These are phyloP conservation scores for Chelonus formosanus DNA, from an alignment of 2,888 invertebrate species.

Conservation along the genomic window DNA sequence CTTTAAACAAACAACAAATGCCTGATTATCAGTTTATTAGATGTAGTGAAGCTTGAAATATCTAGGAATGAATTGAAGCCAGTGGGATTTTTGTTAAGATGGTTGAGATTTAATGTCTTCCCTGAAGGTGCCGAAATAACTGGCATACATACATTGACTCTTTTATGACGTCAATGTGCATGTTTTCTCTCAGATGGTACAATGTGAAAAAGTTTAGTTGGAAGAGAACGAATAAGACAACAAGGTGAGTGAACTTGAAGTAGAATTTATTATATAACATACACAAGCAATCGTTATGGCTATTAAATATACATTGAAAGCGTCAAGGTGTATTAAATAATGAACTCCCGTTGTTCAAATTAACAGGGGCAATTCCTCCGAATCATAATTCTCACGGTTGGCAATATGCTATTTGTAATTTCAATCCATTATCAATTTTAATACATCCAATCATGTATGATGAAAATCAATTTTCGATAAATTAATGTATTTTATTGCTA, in stretches of 20 bases:
- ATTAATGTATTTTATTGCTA: background rate
- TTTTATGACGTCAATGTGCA: constrained; percentile 14
- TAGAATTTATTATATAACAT: background rate
- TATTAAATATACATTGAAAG: constrained; percentile 46
- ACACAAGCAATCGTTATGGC: constrained; percentile 38
- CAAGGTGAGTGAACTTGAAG: too few relatives aligned
- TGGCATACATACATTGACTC: constrained; percentile 4
- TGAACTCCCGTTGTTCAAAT: constrained; percentile 45
- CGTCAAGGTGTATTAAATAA: constrained; percentile 45
- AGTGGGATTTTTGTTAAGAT: too few relatives aligned
- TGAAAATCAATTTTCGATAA: background rate
- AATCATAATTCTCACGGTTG: constrained; percentile 13
- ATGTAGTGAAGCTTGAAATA: too few relatives aligned
- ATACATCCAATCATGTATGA: background rate
- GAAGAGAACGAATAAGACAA: too few relatives aligned
- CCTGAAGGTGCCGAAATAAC: background rate
- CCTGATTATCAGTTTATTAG: too few relatives aligned
- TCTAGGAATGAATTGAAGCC: too few relatives aligned
- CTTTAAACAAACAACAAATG: too few relatives aligned
- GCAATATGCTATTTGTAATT: background rate
- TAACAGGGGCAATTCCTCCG: constrained; percentile 4
- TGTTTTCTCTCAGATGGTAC: constrained; percentile 6
- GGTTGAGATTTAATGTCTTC: too few relatives aligned
- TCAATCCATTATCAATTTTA: constrained; percentile 1
- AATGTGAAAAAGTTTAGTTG: too few relatives aligned